These are phyloP conservation scores for Samia ricini DNA, from an alignment of 1,140 invertebrate genomes.

Conservation along the genomic window DNA sequence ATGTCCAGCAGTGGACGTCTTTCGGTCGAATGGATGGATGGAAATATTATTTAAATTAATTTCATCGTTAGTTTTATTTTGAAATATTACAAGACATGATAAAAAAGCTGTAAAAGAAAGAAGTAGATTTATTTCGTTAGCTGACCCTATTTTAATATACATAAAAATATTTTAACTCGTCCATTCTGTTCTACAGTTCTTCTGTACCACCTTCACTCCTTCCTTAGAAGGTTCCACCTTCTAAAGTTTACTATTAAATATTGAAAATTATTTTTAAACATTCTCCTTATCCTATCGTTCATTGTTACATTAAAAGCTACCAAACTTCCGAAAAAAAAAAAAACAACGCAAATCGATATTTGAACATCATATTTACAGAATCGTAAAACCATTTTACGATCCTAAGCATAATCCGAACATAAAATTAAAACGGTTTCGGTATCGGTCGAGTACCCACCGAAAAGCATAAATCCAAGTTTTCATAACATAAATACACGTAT, in stretches of 20 bases:
- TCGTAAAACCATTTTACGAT: slow-evolving; percentile 65
- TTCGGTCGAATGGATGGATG: no score
- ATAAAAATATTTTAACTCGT: no score
- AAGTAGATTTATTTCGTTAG: no score
- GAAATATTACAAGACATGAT: no score
- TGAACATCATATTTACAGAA: slow-evolving; percentile 60
- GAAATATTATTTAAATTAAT: no score
- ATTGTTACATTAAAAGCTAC: neutral
- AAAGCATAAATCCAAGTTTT: slow-evolving; percentile 47
- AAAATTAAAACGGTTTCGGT: slow-evolving; percentile 52
- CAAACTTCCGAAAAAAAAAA: slow-evolving; percentile 4
- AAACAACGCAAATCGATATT: slow-evolving; percentile 38
- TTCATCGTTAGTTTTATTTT: no score
- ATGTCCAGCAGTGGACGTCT: no score
- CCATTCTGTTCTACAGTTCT: no score
- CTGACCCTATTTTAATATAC: no score
- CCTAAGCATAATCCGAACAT: slow-evolving; percentile 39
- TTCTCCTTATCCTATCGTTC: neutral
- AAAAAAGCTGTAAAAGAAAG: no score
- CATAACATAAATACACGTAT: slow-evolving; percentile 29
- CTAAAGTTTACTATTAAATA: neutral
- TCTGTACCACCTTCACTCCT: no score
- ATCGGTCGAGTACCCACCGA: slow-evolving; percentile 44
- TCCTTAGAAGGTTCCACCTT: no score
- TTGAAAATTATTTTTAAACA: neutral